phyloP scores from a whole-genome alignment of 2,888 invertebrate species.

The Nymphalis urticae region DNA sequence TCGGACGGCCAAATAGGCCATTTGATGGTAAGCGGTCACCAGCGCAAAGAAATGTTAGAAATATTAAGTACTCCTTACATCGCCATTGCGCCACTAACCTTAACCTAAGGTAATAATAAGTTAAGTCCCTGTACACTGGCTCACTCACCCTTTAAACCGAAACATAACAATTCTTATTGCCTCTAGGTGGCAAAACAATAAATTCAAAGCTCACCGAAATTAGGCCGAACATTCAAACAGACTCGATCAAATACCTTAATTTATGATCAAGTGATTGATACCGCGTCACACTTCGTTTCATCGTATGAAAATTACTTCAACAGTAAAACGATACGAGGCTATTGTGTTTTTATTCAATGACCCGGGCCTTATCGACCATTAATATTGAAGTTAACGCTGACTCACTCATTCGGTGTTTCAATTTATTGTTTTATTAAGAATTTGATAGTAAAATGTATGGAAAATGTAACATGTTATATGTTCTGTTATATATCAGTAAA shows the following conservation, averaged over 20 bases:
- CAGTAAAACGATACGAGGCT: conserved; percentile 11
- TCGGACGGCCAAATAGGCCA: no score
- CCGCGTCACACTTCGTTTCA: conserved; percentile 1
- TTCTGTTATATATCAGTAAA: background rate
- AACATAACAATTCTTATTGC: background rate
- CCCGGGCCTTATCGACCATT: conserved; percentile 23
- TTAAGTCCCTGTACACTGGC: no score
- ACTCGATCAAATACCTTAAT: background rate
- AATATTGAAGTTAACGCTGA: conserved; percentile 22
- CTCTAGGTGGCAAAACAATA: background rate
- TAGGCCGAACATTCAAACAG: background rate
- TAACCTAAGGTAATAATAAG: no score
- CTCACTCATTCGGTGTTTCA: conserved; percentile 19
- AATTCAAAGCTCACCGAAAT: background rate
- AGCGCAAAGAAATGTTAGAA: no score
- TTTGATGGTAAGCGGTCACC: no score
- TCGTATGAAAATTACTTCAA: conserved; percentile 16
- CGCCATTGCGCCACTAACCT: no score
- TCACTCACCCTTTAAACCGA: no score
- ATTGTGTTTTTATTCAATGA: conserved; percentile 30
- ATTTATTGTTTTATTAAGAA: conserved; percentile 14
- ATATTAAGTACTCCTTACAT: no score
- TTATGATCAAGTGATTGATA: conserved; percentile 9
- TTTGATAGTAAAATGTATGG: background rate
- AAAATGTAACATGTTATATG: background rate